Conservation (phyloP, 2,888 invertebrate species). For the Parnassius orleans region DNA sequence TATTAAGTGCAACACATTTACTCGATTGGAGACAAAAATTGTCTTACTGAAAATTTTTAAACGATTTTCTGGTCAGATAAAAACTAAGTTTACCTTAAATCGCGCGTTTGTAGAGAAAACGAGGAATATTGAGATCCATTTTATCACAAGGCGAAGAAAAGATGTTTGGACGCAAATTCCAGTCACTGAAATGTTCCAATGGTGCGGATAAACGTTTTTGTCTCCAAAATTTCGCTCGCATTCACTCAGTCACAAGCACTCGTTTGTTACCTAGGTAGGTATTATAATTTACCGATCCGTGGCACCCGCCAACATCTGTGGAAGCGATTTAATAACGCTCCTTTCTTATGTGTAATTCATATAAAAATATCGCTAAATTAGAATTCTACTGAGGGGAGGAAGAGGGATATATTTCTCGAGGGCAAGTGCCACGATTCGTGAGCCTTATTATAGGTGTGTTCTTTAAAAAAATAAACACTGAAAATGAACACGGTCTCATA, state of each 20-base stretch:
- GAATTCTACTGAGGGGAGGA: conserved; percentile 1
- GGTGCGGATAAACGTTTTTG: conserved; percentile 42
- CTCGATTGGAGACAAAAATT: conserved; percentile 67
- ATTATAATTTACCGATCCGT: conserved; percentile 6
- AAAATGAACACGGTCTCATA: conserved; percentile 73
- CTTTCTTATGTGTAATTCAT: conserved; percentile 32
- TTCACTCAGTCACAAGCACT: conserved; percentile 44
- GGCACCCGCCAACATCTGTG: conserved; percentile 10
- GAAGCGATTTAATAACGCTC: conserved; percentile 4
- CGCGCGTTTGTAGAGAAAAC: conserved; percentile 36
- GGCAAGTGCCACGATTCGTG: conserved; percentile 48
- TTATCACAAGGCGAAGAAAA: conserved; percentile 61
- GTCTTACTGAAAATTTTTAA: background rate
- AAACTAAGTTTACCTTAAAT: conserved; percentile 31
- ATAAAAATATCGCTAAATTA: conserved; percentile 43
- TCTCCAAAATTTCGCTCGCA: conserved; percentile 44
- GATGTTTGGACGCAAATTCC: conserved; percentile 46
- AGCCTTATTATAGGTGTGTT: conserved; percentile 53
- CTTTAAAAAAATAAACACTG: conserved; percentile 75
- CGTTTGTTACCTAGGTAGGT: conserved; percentile 18
- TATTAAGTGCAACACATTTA: conserved; percentile 71
- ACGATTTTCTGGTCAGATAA: conserved; percentile 22
- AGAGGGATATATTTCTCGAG: background rate
- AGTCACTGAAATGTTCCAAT: conserved; percentile 32
- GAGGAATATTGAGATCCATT: conserved; percentile 67